phyloP scores from a whole-genome alignment of 2,797 vertebrate species.

The Oophaga sylvatica region DNA sequence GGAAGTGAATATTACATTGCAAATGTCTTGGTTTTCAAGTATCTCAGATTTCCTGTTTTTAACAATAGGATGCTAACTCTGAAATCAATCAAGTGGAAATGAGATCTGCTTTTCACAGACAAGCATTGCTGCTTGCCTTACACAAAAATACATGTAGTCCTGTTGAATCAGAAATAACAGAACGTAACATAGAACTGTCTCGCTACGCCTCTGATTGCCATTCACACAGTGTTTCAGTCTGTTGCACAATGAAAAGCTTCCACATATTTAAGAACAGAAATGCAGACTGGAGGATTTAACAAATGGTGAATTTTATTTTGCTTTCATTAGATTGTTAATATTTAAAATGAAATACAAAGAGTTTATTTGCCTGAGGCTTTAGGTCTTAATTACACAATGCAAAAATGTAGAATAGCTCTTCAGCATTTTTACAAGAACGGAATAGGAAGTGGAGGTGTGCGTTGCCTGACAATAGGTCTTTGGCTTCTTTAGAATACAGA shows the following conservation, averaged over 20 bases:
- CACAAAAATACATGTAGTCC: constrained; percentile 23
- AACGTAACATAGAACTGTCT: constrained; percentile 24
- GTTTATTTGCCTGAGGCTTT: not conserved
- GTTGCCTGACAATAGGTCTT: not conserved
- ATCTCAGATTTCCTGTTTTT: constrained; percentile 1
- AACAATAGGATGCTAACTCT: constrained; percentile 35
- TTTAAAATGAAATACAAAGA: not conserved
- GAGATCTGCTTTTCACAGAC: constrained; percentile 46
- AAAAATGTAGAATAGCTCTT: constrained; percentile 11
- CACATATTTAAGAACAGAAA: constrained; percentile 4
- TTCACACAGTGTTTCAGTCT: constrained; percentile 20
- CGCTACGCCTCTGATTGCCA: constrained; percentile 25
- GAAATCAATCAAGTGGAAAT: constrained; percentile 55
- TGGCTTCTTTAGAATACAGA: not conserved
- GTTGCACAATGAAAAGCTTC: constrained; percentile 19
- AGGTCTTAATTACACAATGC: constrained; percentile 15
- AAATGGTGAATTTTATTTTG: constrained; percentile 2
- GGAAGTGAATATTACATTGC: constrained; percentile 45
- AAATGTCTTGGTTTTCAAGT: constrained; percentile 41
- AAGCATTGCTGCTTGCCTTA: constrained; percentile 32
- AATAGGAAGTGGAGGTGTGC: not conserved
- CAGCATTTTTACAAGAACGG: constrained; percentile 1
- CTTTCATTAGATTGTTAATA: constrained; percentile 5
- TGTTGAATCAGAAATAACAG: constrained; percentile 42
- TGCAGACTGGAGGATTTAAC: not conserved